Conservation (phyloP, 2,113 vertebrate species). For the Gallinago media region DNA sequence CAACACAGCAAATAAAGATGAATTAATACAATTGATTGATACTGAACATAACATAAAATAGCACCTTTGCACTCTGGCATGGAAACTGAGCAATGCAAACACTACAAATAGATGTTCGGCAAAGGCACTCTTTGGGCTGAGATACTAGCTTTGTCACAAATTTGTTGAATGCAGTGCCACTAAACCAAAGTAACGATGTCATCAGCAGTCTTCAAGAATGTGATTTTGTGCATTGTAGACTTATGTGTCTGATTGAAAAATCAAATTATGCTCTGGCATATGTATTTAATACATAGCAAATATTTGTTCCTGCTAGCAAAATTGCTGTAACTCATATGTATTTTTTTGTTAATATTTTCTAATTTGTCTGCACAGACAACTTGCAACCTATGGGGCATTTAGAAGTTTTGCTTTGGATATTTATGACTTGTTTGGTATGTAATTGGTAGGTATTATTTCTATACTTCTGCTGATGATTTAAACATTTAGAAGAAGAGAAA, state of each 20-base stretch:
- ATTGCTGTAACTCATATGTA: accelerated
- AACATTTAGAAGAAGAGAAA: background rate
- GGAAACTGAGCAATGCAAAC: background rate
- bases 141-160: background rate
- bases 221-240: background rate
- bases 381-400: background rate
- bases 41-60: background rate
- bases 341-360: background rate
- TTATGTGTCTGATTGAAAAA: background rate
- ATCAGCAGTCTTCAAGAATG: background rate
- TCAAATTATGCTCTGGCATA: background rate
- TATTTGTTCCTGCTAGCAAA: background rate
- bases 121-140: background rate
- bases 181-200: background rate
- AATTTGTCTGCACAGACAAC: background rate
- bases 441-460: background rate
- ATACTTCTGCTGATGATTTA: background rate
- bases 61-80: background rate
- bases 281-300: background rate
- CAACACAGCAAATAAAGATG: background rate
- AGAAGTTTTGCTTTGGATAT: background rate
- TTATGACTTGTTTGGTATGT: background rate
- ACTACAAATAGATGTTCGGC: background rate
- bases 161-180: background rate
- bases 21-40: background rate